Conservation (phyloP, 2,888 invertebrate genomes). For the Villa cingulata region DNA sequence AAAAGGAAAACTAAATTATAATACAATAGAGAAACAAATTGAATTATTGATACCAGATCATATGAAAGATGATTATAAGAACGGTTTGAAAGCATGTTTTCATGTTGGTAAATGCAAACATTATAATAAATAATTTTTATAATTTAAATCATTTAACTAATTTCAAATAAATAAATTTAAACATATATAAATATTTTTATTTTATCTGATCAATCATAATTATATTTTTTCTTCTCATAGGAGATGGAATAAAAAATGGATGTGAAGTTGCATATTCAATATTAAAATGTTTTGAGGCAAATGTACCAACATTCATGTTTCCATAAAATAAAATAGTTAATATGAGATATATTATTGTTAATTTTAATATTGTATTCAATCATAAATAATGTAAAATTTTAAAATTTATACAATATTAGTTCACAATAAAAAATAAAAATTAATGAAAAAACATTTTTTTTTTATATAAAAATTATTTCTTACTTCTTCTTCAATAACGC, state of each 20-base stretch:
- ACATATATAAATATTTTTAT: too few species aligned
- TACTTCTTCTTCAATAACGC: too few species aligned
- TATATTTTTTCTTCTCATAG: conserved; percentile 14
- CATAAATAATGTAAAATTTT: too few species aligned
- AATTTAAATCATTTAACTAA: too few species aligned
- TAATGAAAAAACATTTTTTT: too few species aligned
- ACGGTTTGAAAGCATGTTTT: conserved; percentile 25
- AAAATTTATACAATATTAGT: too few species aligned
- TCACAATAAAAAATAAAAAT: too few species aligned
- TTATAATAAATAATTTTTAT: neutral
- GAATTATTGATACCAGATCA: conserved; percentile 30
- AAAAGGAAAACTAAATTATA: conserved; percentile 31
- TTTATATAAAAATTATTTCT: too few species aligned
- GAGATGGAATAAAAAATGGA: conserved; percentile 28
- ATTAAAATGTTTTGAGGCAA: conserved; percentile 22
- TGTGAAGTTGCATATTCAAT: conserved; percentile 28
- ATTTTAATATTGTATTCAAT: too few species aligned
- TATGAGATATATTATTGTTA: too few species aligned
- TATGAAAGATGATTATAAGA: conserved; percentile 24
- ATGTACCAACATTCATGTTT: conserved; percentile 26
- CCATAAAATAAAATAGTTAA: conserved; percentile 20
- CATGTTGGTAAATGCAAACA: conserved; percentile 16
- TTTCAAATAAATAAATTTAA: neutral
- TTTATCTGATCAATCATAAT: neutral
- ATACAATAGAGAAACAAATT: conserved; percentile 30